Evolutionary conservation across 2,113 vertebrate genomes (phyloP).

Genomic region (Hydrochoerus hydrochaeris): DNA sequence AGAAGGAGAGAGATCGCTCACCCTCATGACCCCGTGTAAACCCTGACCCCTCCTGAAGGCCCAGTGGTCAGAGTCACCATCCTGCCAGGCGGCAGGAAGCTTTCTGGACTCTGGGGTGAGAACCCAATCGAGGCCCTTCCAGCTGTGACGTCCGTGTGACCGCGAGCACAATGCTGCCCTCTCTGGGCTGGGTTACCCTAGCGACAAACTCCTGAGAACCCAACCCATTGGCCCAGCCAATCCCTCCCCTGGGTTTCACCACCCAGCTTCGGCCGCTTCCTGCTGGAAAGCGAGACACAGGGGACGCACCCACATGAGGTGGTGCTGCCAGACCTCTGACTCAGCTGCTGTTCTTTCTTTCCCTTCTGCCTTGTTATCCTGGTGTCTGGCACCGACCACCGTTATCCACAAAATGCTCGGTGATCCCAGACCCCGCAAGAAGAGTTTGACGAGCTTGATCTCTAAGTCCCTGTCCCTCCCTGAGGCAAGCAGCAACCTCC

Average conservation of each 20-base stretch:
- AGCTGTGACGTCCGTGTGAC: background rate
- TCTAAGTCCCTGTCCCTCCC: background rate
- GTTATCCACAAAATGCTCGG: accelerated
- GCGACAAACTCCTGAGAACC: background rate
- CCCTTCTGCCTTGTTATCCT: accelerated
- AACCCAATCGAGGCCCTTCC: background rate
- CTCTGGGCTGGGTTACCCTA: background rate
- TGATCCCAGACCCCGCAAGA: background rate
- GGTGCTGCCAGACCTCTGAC: no score
- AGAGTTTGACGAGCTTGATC: background rate
- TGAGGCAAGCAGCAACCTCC: background rate
- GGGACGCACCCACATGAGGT: background rate
- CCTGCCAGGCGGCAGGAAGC: no score
- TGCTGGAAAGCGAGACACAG: background rate
- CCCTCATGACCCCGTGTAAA: no score
- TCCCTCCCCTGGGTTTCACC: background rate
- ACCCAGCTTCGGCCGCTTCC: background rate
- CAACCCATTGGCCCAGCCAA: background rate
- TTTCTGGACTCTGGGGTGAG: background rate
- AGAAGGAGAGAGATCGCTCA: background rate
- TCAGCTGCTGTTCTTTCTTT: background rate
- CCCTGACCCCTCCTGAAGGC: background rate
- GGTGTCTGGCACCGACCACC: background rate
- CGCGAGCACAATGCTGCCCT: background rate
- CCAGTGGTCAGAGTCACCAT: background rate